Conservation (phyloP, 2,797 vertebrate genomes). For the Macroramphosus scolopax region DNA sequence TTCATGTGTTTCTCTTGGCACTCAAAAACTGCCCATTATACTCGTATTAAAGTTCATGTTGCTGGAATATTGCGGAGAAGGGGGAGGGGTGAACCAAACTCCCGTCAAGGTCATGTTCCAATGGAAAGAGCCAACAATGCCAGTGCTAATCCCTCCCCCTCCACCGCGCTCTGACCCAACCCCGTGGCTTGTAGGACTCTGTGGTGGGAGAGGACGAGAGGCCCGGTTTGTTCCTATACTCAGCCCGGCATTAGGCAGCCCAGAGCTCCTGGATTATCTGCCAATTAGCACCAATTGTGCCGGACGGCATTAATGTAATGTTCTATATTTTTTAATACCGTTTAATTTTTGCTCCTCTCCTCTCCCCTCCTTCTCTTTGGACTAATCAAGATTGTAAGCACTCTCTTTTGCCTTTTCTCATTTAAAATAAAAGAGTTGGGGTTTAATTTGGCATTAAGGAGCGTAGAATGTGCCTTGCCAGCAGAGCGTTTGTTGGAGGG, state of each 20-base stretch:
- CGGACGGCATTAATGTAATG: constrained; percentile 79
- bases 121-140: constrained; percentile 77
- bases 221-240: constrained; percentile 69
- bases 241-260: constrained; percentile 70
- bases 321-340: constrained; percentile 81
- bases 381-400: constrained; percentile 79
- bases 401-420: constrained; percentile 76
- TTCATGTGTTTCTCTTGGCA: constrained; percentile 61
- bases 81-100: constrained; percentile 66
- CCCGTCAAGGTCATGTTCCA: constrained; percentile 82
- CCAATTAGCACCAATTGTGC: constrained; percentile 85
- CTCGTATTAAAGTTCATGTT: constrained; percentile 73
- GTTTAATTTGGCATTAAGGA: constrained; percentile 83
- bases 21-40: constrained; percentile 67
- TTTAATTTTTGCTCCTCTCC: constrained; percentile 75
- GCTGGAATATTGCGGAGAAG: constrained; percentile 66
- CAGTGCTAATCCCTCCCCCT: constrained; percentile 76
- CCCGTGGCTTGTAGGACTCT: constrained; percentile 64
- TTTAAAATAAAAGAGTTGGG: constrained; percentile 82
- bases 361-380: constrained; percentile 59
- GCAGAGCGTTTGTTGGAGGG: constrained; percentile 72
- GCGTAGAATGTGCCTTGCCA: constrained; percentile 77
- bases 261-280: constrained; percentile 81
- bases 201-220: constrained; percentile 69
- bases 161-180: constrained; percentile 72